Evolutionary conservation across 2,888 invertebrate species (phyloP).

Genomic region (Limnephilus auricula): DNA sequence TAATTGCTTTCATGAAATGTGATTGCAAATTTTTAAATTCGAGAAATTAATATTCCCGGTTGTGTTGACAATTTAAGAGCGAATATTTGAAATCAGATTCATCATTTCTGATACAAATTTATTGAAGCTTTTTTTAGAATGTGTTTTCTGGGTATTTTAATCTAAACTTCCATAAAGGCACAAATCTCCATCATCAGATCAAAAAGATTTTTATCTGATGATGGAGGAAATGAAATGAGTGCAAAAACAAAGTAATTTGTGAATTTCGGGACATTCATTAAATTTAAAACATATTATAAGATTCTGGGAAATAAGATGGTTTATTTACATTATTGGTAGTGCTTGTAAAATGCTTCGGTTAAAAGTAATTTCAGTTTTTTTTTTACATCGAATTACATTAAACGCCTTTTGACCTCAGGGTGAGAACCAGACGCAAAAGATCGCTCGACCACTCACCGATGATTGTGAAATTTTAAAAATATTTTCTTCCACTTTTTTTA

Average conservation of each 20-base stretch:
- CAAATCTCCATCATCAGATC: too few species aligned
- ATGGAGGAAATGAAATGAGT: not conserved
- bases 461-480: not conserved
- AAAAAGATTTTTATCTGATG: too few species aligned
- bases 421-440: not conserved
- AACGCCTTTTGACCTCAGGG: too few species aligned
- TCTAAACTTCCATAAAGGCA: not conserved
- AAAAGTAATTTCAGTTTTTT: not conserved
- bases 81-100: not conserved
- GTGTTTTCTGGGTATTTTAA: not conserved
- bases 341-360: not conserved
- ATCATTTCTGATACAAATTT: not conserved
- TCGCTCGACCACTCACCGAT: not conserved
- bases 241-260: not conserved
- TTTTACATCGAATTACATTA: too few species aligned
- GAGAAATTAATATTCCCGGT: not conserved
- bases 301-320: not conserved
- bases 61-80: not conserved
- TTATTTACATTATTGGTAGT: not conserved
- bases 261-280: not conserved
- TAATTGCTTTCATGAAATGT: constrained; percentile 10
- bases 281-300: not conserved
- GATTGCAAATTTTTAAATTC: not conserved
- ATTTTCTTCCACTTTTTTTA: too few species aligned
- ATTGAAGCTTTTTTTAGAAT: not conserved